Evolutionary conservation across 2,888 invertebrate species (phyloP), one percentile per base, ranked within the genome.

Genomic region (Temnothorax rugatulus): DNA sequence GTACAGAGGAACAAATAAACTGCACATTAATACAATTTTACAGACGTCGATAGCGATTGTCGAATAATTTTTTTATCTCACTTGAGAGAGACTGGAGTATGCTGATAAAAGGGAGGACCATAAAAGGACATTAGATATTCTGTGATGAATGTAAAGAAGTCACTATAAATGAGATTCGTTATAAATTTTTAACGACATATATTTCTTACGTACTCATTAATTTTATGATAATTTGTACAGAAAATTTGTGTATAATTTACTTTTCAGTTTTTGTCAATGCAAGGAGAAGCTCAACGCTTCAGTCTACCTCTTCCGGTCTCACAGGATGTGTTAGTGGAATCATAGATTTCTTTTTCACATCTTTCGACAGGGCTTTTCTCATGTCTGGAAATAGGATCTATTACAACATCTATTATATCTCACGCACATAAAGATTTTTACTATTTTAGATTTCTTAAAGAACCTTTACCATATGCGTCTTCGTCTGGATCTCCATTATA

Each of bases 401-500:
- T 29, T 29, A 29, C 69, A 59, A 52, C 25, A 44, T 29, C 2
- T 34, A 9, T 64, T 69, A 54, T 2, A 59, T 59, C 3, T 71
- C 13, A 8, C 3, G 2, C 4, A 18, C 1, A 47, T 44, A 47
- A 47, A 38, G 2, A 38, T 59, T 9, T 9, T 59, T 59, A 57
- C 1, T 50, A 44, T 52, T 44, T 68, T 8, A 54, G 4, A 47
- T 47, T 79, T 34, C 29, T 57, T 2, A 76, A n/a, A n/a, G 8
- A 61, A 8, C 0, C 21, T 21, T 92, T 95, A 99, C 99, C 99
- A 96, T 97, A 99, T 82, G 99, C 99, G 96, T 99, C 98, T 96
- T 99, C 99, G 95, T 99, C 99, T 34, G 98, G 98, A 95, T 99
- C 99, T 25, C 99, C 99, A 18, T 99, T 99, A 95, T 99, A 99